A percentile compares a stretch with the other conserved stretches of the same genome.
Evolutionary conservation across 2,797 vertebrate genomes (phyloP).

Genomic region (Melanotaenia boesemani): DNA sequence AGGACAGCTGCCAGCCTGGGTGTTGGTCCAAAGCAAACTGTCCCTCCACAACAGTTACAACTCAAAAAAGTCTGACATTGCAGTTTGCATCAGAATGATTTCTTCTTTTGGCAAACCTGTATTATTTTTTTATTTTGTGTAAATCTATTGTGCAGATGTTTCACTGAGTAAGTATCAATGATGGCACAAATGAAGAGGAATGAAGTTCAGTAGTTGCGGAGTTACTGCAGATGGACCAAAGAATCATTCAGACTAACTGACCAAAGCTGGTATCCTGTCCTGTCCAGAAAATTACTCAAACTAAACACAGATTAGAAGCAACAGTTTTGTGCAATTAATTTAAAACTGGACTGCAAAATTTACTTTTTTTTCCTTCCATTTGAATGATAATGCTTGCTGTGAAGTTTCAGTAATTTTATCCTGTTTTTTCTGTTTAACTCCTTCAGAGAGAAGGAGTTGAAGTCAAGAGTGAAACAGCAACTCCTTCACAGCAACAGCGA

Average conservation of each 20-base stretch:
- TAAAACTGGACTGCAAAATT: not conserved
- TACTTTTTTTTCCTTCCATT: not conserved
- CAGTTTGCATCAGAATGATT: not conserved
- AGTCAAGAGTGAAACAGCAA: no score
- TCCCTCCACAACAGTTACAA: no score
- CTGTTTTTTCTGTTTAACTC: conserved; percentile 8
- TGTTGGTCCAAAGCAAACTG: no score
- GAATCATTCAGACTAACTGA: not conserved
- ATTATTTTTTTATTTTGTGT: not conserved
- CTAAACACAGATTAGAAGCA: not conserved
- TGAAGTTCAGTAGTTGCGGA: not conserved
- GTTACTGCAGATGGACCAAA: not conserved
- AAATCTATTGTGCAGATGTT: not conserved
- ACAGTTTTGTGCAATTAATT: not conserved
- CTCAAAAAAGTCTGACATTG: not conserved
- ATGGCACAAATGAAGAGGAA: not conserved
- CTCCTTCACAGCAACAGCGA: not conserved
- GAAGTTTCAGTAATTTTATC: conserved; percentile 13
- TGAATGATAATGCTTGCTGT: not conserved
- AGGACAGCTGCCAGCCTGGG: no score
- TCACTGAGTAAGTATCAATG: not conserved
- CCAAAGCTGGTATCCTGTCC: not conserved
- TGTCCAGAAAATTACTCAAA: not conserved
- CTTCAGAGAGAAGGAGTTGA: not conserved
- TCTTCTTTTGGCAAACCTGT: not conserved